Conservation (phyloP, 2,888 invertebrate species). For the Ophraella communa region DNA sequence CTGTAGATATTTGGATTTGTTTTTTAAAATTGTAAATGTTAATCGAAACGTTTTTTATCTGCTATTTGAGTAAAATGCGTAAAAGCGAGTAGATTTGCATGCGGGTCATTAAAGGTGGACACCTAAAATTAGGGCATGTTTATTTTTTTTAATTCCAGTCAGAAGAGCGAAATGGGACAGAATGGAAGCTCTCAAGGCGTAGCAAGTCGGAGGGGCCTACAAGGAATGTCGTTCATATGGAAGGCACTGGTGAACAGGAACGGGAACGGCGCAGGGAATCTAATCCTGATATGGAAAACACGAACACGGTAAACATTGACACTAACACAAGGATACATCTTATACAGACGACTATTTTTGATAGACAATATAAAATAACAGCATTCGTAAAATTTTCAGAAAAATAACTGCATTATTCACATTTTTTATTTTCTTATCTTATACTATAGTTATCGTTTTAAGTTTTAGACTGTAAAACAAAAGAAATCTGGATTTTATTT, state of each 20-base stretch:
- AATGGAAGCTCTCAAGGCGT: constrained; percentile 71
- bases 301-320: constrained; percentile 54
- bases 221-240: constrained; percentile 49
- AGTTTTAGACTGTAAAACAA: too few species aligned
- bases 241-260: constrained; percentile 46
- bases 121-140: constrained; percentile 24
- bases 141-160: constrained; percentile 67
- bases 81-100: constrained; percentile 23
- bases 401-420: too few species aligned
- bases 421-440: too few species aligned
- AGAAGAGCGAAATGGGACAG: constrained; percentile 68
- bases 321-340: constrained; percentile 32
- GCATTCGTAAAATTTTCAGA: neutral
- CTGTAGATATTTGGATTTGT: too few species aligned
- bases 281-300: constrained; percentile 58
- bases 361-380: neutral
- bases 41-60: neutral
- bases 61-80: neutral
- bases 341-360: constrained; percentile 27
- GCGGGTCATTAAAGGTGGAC: constrained; percentile 20
- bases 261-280: constrained; percentile 59
- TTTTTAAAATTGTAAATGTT: neutral
- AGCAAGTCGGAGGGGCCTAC: constrained; percentile 82
- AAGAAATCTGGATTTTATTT: too few species aligned
- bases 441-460: too few species aligned